phyloP scores from a whole-genome alignment of 2,888 invertebrate genomes.

The Globia sparganii region DNA sequence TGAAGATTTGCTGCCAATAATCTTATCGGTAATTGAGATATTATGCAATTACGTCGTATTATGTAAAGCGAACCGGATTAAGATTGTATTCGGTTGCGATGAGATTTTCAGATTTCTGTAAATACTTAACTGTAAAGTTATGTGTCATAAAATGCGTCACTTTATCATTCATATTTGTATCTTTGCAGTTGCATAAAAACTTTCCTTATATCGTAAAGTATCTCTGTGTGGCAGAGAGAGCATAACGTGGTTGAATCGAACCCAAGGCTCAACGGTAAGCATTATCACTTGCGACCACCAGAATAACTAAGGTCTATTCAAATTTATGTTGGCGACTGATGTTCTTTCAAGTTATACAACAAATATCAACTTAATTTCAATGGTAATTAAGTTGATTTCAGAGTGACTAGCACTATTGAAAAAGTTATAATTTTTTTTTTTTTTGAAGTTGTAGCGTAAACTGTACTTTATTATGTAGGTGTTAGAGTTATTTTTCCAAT shows the following conservation, averaged over 20 bases:
- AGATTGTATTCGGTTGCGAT: constrained; percentile 48
- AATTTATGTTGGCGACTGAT: too few species aligned
- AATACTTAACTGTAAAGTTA: constrained; percentile 40
- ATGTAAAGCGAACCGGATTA: constrained; percentile 63
- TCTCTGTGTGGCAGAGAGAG: too few species aligned
- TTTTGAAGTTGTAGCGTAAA: too few species aligned
- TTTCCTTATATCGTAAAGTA: constrained; percentile 28
- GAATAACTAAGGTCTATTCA: not conserved
- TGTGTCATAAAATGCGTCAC: constrained; percentile 22
- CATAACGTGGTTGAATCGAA: not conserved
- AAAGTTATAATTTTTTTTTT: too few species aligned
- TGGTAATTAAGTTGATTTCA: too few species aligned
- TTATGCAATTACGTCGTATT: constrained; percentile 61
- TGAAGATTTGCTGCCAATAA: constrained; percentile 59
- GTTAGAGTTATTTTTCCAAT: too few species aligned
- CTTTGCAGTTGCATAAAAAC: not conserved
- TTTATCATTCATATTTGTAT: constrained; percentile 20
- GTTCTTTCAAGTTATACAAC: too few species aligned
- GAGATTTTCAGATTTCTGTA: constrained; percentile 58
- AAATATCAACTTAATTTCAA: too few species aligned
- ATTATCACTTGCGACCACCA: not conserved
- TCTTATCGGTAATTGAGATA: constrained; percentile 56
- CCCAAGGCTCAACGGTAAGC: not conserved
- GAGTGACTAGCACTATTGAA: too few species aligned
- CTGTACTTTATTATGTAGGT: too few species aligned